Evolutionary conservation across 2,113 vertebrate genomes (phyloP).

Genomic region (Struthio camelus): DNA sequence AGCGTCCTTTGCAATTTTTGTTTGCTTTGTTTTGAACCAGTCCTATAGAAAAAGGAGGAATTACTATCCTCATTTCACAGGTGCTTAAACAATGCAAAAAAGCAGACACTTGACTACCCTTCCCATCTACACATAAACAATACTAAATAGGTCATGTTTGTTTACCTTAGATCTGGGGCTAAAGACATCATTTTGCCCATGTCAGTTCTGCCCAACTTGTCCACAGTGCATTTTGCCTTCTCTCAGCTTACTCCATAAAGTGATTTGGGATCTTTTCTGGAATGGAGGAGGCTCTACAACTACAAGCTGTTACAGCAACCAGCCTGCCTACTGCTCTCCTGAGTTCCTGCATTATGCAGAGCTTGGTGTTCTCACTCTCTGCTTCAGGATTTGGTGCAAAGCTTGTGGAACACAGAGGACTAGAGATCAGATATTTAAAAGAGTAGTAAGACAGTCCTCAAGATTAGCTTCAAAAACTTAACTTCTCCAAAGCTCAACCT

Average conservation of each 20-base stretch:
- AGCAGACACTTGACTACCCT: neutral
- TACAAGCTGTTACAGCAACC: slow-evolving; percentile 61
- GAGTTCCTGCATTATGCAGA: slow-evolving; percentile 50
- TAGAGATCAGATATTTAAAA: slow-evolving; percentile 18
- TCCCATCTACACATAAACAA: neutral
- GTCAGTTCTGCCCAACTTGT: slow-evolving; percentile 44
- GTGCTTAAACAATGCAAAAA: neutral
- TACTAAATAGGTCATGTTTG: slow-evolving; percentile 8
- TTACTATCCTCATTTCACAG: neutral
- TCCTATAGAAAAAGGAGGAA: neutral
- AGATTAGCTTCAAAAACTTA: neutral
- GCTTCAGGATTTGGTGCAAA: slow-evolving; percentile 38
- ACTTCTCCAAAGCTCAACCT: neutral
- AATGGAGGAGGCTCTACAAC: slow-evolving; percentile 51
- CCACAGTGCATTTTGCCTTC: slow-evolving; percentile 40
- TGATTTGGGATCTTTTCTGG: slow-evolving; percentile 61
- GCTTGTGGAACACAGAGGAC: slow-evolving; percentile 23
- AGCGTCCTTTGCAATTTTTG: neutral
- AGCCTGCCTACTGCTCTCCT: slow-evolving; percentile 51
- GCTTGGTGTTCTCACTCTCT: slow-evolving; percentile 18
- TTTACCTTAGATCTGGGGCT: slow-evolving; percentile 17
- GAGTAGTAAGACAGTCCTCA: neutral
- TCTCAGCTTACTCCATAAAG: slow-evolving; percentile 56
- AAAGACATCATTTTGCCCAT: neutral
- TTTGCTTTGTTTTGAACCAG: neutral